These are phyloP conservation scores for Drosophila fungiperda DNA, from an alignment of 2,888 invertebrate species.

Conservation along the genomic window DNA sequence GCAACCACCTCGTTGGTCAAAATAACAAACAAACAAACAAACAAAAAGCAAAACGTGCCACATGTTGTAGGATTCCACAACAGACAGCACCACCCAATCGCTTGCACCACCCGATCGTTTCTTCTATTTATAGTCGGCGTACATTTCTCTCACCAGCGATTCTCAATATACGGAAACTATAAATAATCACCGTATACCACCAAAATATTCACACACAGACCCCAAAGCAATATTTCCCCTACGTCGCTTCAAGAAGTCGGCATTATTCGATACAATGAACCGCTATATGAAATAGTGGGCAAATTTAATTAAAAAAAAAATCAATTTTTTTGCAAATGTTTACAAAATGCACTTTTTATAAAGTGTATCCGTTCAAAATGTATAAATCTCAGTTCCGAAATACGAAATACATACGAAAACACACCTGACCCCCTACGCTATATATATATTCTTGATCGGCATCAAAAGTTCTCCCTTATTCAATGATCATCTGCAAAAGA, in stretches of 20 bases:
- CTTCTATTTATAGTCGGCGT: conserved; percentile 38
- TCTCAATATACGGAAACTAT: conserved; percentile 51
- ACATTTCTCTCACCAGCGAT: conserved; percentile 20
- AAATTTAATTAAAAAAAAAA: neutral
- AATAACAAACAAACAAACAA: conserved; percentile 3
- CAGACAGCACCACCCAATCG: conserved; percentile 1
- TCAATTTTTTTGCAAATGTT: neutral
- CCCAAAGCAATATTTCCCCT: neutral
- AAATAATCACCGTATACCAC: conserved; percentile 46
- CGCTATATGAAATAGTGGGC: neutral
- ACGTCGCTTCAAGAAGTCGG: neutral
- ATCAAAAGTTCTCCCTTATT: neutral
- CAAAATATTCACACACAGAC: neutral
- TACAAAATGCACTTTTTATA: no score
- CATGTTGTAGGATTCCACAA: conserved; percentile 29
- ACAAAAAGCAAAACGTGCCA: conserved; percentile 15
- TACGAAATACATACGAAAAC: neutral
- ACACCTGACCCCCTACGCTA: neutral
- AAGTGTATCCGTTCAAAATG: no score
- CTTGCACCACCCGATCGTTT: neutral
- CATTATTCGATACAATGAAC: neutral
- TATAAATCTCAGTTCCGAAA: no score
- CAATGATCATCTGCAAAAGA: neutral
- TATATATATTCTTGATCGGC: neutral
- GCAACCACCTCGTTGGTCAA: conserved; percentile 8